Base-by-base conservation (phyloP, 2,113 vertebrate species). In the Cacatua alba region DNA sequence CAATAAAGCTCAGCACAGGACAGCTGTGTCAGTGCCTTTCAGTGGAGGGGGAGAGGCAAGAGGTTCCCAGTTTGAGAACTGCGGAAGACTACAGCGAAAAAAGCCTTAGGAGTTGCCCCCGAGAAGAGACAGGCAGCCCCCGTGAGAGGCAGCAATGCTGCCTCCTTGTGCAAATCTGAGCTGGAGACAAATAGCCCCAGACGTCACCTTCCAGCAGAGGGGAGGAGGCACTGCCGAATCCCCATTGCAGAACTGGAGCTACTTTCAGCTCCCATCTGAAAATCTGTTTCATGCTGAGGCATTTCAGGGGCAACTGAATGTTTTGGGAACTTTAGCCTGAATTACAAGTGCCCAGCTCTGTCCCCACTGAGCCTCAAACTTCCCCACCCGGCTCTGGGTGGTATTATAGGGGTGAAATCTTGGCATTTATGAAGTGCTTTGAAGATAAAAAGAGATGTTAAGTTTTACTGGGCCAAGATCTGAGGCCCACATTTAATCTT, bases 371-470 rank as follows among this genome's bases (percentile, higher is more conserved):
- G 29, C 25, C 51, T 86, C 89, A 48, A 65, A 80, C 48, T 88
- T 90, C 29, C 65, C 62, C 26, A 80, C 17, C 25, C 46, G 10
- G 15, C 60, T 75, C 3, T 3, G 24, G 5, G 9, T 41, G 44
- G 21, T 46, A 65, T 55, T 90, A 75, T 23, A 25, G 86, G 52
- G 31, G 43, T 83, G 88, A 90, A 81, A 83, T 70, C 0, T 0
- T 88, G 57, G 46, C 11, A 9, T 62, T 76, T 92, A 57, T 62
- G 6, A 90, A 90, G 67, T 41, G 13, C 68, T 90, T 82, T 80
- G 37, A 92, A 88, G 71, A 92, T 69, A 76, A 75, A 92, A 94
- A 82, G 62, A 72, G 44, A 80, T 65, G 33, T 85, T 80, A 79
- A 69, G 41, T 94, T 95, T 93, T 90, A 82, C 57, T 80, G 57